phyloP scores from a whole-genome alignment of 92 coral and sea anemone species.

The Galaxea fascicularis region DNA sequence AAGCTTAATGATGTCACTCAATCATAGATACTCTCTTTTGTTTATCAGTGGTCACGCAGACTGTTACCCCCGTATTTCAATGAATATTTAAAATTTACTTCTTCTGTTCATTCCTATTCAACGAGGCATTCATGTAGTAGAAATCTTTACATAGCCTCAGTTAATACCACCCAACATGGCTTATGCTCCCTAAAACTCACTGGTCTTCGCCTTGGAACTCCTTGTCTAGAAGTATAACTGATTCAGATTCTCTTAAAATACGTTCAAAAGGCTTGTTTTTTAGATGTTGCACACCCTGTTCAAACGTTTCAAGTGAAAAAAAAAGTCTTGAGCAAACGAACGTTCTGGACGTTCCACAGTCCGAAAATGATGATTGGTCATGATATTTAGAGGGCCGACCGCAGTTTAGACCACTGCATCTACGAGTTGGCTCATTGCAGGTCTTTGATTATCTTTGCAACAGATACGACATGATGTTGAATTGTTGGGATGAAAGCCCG shows the following conservation, averaged over 20 bases:
- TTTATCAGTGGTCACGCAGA: not conserved
- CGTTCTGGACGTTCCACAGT: too few species aligned
- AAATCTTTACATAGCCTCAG: conserved; percentile 8
- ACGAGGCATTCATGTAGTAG: not conserved
- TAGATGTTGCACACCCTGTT: too few species aligned
- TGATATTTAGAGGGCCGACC: too few species aligned
- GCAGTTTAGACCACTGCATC: too few species aligned
- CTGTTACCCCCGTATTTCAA: not conserved
- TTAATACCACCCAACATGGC: conserved; percentile 11
- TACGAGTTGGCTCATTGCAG: too few species aligned
- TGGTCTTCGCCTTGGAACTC: not conserved
- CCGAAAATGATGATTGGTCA: too few species aligned
- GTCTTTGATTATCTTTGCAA: not conserved
- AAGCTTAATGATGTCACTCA: not conserved
- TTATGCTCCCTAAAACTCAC: not conserved
- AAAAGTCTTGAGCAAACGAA: too few species aligned
- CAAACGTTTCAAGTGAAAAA: too few species aligned
- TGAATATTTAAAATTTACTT: not conserved
- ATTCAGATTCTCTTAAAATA: not conserved
- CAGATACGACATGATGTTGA: conserved; percentile 93
- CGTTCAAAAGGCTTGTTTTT: too few species aligned
- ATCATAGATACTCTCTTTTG: not conserved
- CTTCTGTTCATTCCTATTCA: not conserved
- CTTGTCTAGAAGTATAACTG: not conserved
- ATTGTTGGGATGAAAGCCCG: conserved; percentile 92